Evolutionary conservation across 2,113 vertebrate species (phyloP), one percentile per base, ranked within the genome.

Genomic region (Hemibagrus wyckioides): DNA sequence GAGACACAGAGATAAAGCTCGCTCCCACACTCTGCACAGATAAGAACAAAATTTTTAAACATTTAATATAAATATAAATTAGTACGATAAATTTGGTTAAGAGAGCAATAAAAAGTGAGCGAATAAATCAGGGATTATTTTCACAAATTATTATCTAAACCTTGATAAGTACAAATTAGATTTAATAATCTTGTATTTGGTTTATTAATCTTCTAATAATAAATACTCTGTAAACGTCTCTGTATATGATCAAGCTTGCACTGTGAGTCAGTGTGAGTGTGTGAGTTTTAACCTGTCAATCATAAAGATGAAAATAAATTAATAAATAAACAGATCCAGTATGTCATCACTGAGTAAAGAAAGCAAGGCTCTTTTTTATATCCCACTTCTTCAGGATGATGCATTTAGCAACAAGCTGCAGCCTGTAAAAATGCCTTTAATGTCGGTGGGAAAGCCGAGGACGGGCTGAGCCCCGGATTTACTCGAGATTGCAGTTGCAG

Each of bases 361-460:
- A 77, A 48, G 84, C 75, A 39, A 79, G 30, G 3, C 52, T 48
- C 13, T 61, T 75, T 73, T 73, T 69, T 82, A 41, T 8, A 39
- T 85, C 82, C 79, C 6, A 73, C 79, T 56, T 69, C 82, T 90
- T 71, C 88, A 82, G 75, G 82, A 86, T 84, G 80, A n/a, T 90
- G 89, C 86, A 85, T 91, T 90, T 90, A 88, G 73, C 65, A 15
- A 86, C 87, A 90, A 85, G 90, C 61, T 57, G 88, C 36, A 14
- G 92, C 87, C 86, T 48, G 88, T 92, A 86, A 83, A 89, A 87
- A 71, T 41, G 36, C 87, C 90, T 93, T 94, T 95, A 76, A 94
- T 93, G 91, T 92, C 85, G 92, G 93, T 95, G 95, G 93, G 94
- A 95, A 94, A 92, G 87, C 87, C 76, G 88, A 90, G 91, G 36